Percentiles rank a stretch among this genome's conserved stretches.
phyloP scores from a whole-genome alignment of 1,140 invertebrate species.

The Aphelenchoides avenae region DNA sequence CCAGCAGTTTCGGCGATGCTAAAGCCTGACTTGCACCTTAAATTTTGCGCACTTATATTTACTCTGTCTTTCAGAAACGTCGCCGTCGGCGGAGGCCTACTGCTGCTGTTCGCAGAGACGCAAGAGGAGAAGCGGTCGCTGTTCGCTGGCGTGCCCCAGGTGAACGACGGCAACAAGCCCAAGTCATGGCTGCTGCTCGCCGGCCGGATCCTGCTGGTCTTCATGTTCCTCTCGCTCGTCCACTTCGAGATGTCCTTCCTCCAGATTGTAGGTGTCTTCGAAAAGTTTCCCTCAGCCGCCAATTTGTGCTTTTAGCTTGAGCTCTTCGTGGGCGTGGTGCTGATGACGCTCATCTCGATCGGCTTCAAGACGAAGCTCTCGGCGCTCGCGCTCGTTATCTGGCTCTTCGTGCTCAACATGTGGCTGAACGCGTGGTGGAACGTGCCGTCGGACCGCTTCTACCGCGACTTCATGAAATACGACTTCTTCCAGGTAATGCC shows the following conservation, averaged over 20 bases:
- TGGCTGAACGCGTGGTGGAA: conserved; percentile 98
- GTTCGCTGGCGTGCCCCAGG: conserved; percentile 92
- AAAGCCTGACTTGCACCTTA: no score
- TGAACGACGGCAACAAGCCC: conserved; percentile 87
- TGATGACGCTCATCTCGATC: conserved; percentile 92
- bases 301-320: conserved; percentile 68
- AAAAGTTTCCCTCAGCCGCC: conserved; percentile 7
- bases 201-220: conserved; percentile 87
- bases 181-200: conserved; percentile 94
- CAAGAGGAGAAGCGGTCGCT: conserved; percentile 71
- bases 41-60: no score
- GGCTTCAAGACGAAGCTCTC: conserved; percentile 98
- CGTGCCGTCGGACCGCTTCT: conserved; percentile 84
- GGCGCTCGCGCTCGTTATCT: conserved; percentile 82
- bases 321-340: conserved; percentile 82
- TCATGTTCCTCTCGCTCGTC: conserved; percentile 96
- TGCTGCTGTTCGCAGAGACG: conserved; percentile 84
- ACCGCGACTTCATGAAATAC: conserved; percentile 98
- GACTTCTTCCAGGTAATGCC: conserved; percentile 85
- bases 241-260: conserved; percentile 84
- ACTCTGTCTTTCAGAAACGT: conserved; percentile 73
- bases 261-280: conserved; percentile 63
- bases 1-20: no score
- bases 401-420: conserved; percentile 83
- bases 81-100: conserved; percentile 86